Percentiles rank a stretch among this genome's conserved stretches.
Conservation (phyloP, 2,888 invertebrate species). For the Ernsta delagoae region DNA sequence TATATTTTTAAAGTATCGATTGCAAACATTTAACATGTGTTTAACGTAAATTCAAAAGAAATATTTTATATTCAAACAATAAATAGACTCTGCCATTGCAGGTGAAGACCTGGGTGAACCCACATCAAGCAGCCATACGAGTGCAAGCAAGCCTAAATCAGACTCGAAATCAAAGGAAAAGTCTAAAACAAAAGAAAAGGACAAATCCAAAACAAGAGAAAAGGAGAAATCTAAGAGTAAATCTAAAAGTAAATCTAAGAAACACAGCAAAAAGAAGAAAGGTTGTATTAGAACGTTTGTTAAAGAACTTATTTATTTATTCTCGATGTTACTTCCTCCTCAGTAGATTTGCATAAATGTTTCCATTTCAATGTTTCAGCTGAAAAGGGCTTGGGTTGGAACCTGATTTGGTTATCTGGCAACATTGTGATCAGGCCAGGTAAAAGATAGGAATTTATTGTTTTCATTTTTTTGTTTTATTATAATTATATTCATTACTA, state of each 20-base stretch:
- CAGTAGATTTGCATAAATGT: conserved; percentile 36
- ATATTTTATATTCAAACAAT: no score
- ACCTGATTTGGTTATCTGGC: conserved; percentile 7
- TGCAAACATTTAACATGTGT: no score
- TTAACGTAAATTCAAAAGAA: no score
- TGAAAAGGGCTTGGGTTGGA: conserved; percentile 35
- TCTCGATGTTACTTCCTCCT: conserved; percentile 32
- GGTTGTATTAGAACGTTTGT: conserved; percentile 25
- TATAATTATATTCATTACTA: no score
- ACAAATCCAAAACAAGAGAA: no score
- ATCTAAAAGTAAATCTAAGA: conserved; percentile 28
- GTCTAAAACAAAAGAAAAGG: no score
- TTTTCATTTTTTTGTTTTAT: neutral
- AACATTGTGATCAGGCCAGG: conserved; percentile 6
- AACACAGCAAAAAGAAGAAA: conserved; percentile 31
- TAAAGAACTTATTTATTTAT: conserved; percentile 12
- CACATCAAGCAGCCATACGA: no score
- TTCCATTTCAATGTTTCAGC: conserved; percentile 32
- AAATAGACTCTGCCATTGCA: no score
- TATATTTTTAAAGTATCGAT: no score
- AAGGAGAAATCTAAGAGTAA: conserved; percentile 11
- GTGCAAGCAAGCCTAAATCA: no score
- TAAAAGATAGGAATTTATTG: conserved; percentile 4
- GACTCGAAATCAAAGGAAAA: no score
- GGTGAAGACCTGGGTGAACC: no score